These are phyloP conservation scores for Sussaba pulchella DNA, from an alignment of 2,888 invertebrate genomes.

Conservation along the genomic window DNA sequence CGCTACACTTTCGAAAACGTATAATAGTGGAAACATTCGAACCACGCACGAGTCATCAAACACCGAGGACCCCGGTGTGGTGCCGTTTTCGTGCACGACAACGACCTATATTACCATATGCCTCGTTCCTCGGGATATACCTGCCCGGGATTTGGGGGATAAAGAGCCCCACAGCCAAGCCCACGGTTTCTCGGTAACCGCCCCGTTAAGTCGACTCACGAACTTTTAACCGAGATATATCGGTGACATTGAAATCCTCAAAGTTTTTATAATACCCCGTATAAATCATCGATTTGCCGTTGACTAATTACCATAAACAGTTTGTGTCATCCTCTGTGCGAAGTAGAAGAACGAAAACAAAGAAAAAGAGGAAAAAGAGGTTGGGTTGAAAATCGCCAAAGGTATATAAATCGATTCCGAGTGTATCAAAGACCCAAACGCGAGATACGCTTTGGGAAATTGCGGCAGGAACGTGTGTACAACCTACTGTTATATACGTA, in stretches of 20 bases:
- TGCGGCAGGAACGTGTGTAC: slow-evolving; percentile 62
- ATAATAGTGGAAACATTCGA: slow-evolving; percentile 68
- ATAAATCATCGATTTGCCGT: not conserved
- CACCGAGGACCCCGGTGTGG: slow-evolving; percentile 64
- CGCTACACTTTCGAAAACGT: slow-evolving; percentile 39
- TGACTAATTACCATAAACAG: not conserved
- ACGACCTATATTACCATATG: slow-evolving; percentile 63
- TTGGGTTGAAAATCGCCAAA: not conserved
- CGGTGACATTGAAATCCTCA: slow-evolving; percentile 24
- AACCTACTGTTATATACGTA: not conserved
- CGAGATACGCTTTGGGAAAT: slow-evolving; percentile 76
- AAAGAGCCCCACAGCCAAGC: slow-evolving; percentile 7
- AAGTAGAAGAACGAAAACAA: no score
- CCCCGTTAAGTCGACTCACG: not conserved
- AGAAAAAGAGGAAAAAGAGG: not conserved
- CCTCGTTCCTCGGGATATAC: slow-evolving; percentile 50
- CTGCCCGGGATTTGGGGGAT: slow-evolving; percentile 26
- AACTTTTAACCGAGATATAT: slow-evolving; percentile 21
- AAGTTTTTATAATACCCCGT: not conserved
- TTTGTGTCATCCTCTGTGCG: not conserved
- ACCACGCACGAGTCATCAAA: slow-evolving; percentile 76
- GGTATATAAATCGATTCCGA: slow-evolving; percentile 19
- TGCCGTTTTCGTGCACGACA: slow-evolving; percentile 58
- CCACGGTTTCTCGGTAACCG: slow-evolving; percentile 23
- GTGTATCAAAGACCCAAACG: slow-evolving; percentile 68